Conservation (phyloP, 2,113 vertebrate species). For the Forbesichthys papilliferus region DNA sequence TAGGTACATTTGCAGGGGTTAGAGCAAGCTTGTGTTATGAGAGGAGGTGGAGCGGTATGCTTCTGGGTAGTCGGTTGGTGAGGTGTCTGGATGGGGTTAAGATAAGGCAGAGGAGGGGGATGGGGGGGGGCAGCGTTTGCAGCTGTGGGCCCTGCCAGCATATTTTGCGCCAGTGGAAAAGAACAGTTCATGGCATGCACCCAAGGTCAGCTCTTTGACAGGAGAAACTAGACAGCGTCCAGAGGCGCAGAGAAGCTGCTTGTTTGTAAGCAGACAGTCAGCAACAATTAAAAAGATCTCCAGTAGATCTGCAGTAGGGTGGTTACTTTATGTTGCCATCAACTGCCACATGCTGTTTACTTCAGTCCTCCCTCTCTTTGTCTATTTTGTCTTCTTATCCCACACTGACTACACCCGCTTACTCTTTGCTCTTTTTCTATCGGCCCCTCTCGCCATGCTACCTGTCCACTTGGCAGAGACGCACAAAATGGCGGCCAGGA, state of each 20-base stretch:
- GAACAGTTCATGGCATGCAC: conserved; percentile 77
- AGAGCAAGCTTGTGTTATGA: conserved; percentile 10
- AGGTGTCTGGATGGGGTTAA: neutral
- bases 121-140: conserved; percentile 50
- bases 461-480: conserved; percentile 74
- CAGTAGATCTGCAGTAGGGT: conserved; percentile 58
- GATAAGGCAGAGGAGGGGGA: conserved; percentile 20
- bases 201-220: conserved; percentile 79
- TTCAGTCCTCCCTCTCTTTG: conserved; percentile 30
- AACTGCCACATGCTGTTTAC: conserved; percentile 11
- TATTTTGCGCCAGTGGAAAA: conserved; percentile 71
- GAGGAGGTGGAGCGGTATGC: conserved; percentile 12
- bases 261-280: conserved; percentile 75
- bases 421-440: conserved; percentile 44
- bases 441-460: conserved; percentile 72
- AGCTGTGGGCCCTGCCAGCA: conserved; percentile 69
- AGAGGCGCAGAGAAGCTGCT: conserved; percentile 66
- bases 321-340: conserved; percentile 41
- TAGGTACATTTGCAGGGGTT: too few species aligned
- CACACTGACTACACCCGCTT: conserved; percentile 37
- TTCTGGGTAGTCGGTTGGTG: conserved; percentile 10
- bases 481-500: conserved; percentile 80
- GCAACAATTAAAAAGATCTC: conserved; percentile 67
- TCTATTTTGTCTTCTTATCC: conserved; percentile 8
- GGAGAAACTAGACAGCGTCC: conserved; percentile 71